Conservation (phyloP, 2,797 vertebrate genomes). For the Serranus cabrilla region DNA sequence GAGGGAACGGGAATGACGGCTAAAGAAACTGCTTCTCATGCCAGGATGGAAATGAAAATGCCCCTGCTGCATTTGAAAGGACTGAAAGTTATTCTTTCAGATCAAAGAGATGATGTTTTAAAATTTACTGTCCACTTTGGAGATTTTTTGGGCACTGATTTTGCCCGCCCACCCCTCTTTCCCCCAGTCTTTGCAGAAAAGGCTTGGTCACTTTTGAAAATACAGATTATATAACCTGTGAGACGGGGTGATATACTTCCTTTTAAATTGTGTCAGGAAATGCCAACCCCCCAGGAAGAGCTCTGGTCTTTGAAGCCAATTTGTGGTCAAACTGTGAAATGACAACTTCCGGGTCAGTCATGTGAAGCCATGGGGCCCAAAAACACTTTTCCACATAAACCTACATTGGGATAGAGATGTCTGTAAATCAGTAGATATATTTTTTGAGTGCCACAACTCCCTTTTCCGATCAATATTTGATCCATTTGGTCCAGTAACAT, state of each 20-base stretch:
- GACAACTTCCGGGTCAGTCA: no score
- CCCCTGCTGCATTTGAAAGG: not conserved
- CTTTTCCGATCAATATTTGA: no score
- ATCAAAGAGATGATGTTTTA: conserved; percentile 26
- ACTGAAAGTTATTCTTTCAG: not conserved
- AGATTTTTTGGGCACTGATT: not conserved
- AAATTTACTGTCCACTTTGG: conserved; percentile 2
- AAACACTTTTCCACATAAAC: no score
- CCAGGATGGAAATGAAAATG: conserved; percentile 24
- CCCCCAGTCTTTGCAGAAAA: conserved; percentile 1
- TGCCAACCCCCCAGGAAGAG: not conserved
- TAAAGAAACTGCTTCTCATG: conserved; percentile 4
- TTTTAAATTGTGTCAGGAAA: conserved; percentile 6
- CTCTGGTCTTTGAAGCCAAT: no score
- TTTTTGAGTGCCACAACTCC: no score
- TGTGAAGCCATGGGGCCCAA: no score
- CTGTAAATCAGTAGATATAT: no score
- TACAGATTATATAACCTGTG: not conserved
- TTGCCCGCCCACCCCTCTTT: not conserved
- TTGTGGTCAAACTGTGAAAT: no score
- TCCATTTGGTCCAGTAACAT: no score
- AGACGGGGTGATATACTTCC: not conserved
- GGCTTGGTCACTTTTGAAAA: not conserved
- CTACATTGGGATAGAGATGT: no score
- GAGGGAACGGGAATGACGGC: conserved; percentile 7